Evolutionary conservation across 1,140 invertebrate genomes (phyloP), one percentile per base, ranked within the genome.

Genomic region (Palaemon carinicauda): DNA sequence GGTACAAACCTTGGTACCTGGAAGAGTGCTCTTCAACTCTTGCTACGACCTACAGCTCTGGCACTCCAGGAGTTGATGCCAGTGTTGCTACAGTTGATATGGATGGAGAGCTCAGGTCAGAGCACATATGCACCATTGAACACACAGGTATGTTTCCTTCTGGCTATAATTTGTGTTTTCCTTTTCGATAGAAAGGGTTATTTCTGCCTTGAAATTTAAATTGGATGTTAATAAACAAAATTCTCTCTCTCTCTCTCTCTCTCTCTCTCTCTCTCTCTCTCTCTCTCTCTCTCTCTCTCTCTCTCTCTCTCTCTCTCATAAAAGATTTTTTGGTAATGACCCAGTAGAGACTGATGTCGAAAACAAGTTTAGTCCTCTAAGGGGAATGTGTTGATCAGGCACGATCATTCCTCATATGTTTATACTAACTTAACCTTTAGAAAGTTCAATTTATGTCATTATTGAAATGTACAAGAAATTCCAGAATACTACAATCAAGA

Each of bases 1-100:
- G 94, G 21, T 96, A 95, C 89, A 97, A 97, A 90, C 98, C 98
- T 0, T 99, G 98, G 98, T 99, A 99, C 91, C 93, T 98, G 78
- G 98, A 99, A 92, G 97, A 98, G 91, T 99, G 98, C 90, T 97
- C 98, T 2, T 99, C 98, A 5, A 99, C 98, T 4, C 92, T 99
- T 82, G 97, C 98, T 0, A 96, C 97, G 3, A 99, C 98, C 0
- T 99, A 99, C 91, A 98, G 96, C 90, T 98, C 97, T 24, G 98
- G 98, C 0, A 98, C 97, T 21, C 96, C 96, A 0, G 97, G 96
- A 79, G 97, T 95, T 91, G 99, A 97, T 91, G 99, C 95, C 92
- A 98, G 95, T 92, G 97, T 98, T 1, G 97, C 97, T 19, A 97
- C 97, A 0, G 96, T 97, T n/a, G 97, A 98, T 91, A 98, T 98